Evolutionary conservation across 1,140 invertebrate genomes (phyloP), one percentile per base, ranked within the genome.

Genomic region (Druon quercuslanigerum): DNA sequence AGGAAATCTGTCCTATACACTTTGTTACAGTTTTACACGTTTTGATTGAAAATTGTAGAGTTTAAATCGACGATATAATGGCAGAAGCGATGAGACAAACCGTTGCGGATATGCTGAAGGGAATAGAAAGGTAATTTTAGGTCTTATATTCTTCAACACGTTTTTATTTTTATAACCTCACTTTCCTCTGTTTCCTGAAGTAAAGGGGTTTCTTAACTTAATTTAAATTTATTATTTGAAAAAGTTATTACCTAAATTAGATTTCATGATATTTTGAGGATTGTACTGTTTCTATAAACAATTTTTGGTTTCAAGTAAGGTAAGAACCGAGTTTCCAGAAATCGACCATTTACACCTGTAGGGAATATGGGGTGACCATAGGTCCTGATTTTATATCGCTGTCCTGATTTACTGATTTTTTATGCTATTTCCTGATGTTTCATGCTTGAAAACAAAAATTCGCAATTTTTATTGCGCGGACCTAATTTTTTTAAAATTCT

Each of bases 1-100:
- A 66, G 20, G 16, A 11, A 46, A 46, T 46, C 40, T 46, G 40
- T 46, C 7, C 40, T 66, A 46, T 14, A 8, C 12, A 6, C 12
- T 66, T 66, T 46, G 16, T 57, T 57, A 5, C 20, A 66, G 16
- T 66, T 66, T 66, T 66, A n/a, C 13, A n/a, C 13, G 14, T 66
- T 16, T 33, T 33, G n/a, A 66, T 40, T 40, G 25, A 14, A 66
- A 66, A 14, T 66, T 7, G 14, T 66, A n/a, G 25, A 40, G 33
- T 40, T 66, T 46, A 1, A 54, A 56, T 52, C 17, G 16, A 17
- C 9, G 17, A 72, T 89, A 81, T 84, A 5, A 94, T 94, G 94
- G 94, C 93, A 20, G 95, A 96, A 87, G 93, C 93, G 81, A 96
- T 96, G 95, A 93, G 94, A 89, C 94, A 95, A 84, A 94, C 93